These are phyloP conservation scores for Pemphredon lugubris DNA, from an alignment of 2,888 invertebrate genomes.

Conservation along the genomic window DNA sequence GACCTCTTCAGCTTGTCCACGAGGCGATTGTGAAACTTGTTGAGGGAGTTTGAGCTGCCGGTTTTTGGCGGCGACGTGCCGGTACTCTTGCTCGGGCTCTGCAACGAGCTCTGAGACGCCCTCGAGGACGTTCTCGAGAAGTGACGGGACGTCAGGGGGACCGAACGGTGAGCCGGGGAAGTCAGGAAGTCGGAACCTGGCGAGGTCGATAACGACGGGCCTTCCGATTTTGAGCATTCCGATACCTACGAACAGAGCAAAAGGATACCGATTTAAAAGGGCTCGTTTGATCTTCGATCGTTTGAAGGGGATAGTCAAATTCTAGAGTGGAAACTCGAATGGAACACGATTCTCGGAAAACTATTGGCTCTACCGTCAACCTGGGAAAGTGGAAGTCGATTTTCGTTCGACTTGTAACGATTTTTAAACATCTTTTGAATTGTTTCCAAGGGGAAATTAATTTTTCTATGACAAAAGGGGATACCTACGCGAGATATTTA, in stretches of 20 bases:
- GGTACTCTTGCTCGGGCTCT: slow-evolving; percentile 86
- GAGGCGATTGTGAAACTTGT: slow-evolving; percentile 91
- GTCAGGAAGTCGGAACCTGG: slow-evolving; percentile 84
- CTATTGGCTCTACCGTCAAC: too few species aligned
- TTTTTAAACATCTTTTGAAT: too few species aligned
- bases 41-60: slow-evolving; percentile 84
- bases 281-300: too few species aligned
- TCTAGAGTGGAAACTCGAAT: too few species aligned
- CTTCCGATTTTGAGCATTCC: slow-evolving; percentile 88
- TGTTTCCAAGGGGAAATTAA: too few species aligned
- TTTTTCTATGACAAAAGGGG: too few species aligned
- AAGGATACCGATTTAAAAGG: background rate
- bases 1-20: slow-evolving; percentile 90
- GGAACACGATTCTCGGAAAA: too few species aligned
- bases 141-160: slow-evolving; percentile 85
- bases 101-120: slow-evolving; percentile 84
- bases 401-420: too few species aligned
- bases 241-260: slow-evolving; percentile 82
- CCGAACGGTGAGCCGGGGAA: slow-evolving; percentile 85
- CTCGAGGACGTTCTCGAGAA: slow-evolving; percentile 85
- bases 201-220: slow-evolving; percentile 87
- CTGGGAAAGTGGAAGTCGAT: too few species aligned
- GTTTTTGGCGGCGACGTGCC: slow-evolving; percentile 85
- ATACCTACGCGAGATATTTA: too few species aligned
- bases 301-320: too few species aligned